Evolutionary conservation across 2,888 invertebrate species (phyloP), one percentile per base, ranked within the genome.

Genomic region (Chrysotoxum bicinctum): DNA sequence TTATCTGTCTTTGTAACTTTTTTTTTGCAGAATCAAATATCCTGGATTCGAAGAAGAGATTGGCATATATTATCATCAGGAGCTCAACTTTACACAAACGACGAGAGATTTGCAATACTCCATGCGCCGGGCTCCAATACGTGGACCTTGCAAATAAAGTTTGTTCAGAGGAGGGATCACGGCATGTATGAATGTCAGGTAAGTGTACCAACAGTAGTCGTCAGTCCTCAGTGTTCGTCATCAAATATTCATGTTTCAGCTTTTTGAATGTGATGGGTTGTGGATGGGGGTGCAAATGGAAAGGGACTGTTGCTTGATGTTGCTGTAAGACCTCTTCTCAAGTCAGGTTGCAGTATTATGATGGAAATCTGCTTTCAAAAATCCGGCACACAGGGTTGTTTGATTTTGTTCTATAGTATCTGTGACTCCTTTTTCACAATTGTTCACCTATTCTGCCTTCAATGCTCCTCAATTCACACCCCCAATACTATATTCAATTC

Each of bases 131-230:
- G 97, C 70, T 96, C 97, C 37, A 97, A 98, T 92, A 97, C 97
- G 93, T 98, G 98, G 98, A 97, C 97, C 68, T 93, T 98, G 88
- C 97, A 98, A 93, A 97, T 98, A 92, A 98, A 98, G 93, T 98
- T 97, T 92, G 97, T 98, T 88, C 97, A 98, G 92, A 96, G 96
- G 90, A 94, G 97, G 90, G 98, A 98, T 93, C 97, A 97, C 91
- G 98, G 98, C 88, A 97, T 97, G 86, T 98, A 98, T 93, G 97
- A 97, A 92, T 97, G 97, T 92, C 97, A 98, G 95, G 97, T 98
- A 93, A 91, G 90, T 90, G 73, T n/a, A n/a, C n/a, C 84, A 81
- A 50, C 56, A 32, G 45, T 4, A 45, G 45, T 52, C 52, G 30
- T 30, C 16, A 12, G 52, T n/a, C 21, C 2, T 45, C 40, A 56